A percentile compares a stretch with the other conserved stretches of the same genome.
These are phyloP conservation scores for Amiota mariae DNA, from an alignment of 2,888 invertebrate species.

Conservation along the genomic window DNA sequence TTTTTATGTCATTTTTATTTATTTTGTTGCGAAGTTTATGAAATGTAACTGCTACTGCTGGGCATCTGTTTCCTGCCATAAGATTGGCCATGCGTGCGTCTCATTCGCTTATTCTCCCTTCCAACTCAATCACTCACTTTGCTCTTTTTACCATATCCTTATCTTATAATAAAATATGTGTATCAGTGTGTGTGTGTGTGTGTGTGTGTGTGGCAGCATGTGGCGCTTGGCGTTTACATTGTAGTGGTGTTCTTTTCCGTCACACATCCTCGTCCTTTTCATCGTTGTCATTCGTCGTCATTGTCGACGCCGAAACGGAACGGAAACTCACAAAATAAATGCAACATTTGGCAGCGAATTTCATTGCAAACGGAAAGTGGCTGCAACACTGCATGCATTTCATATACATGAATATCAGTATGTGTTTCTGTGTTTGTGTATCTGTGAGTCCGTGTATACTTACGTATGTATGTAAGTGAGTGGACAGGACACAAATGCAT, in stretches of 20 bases:
- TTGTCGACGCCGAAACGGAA: conserved; percentile 38
- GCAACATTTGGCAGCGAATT: conserved; percentile 67
- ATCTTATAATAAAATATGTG: background rate
- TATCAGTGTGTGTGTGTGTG: conserved; percentile 17
- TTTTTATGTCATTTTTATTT: conserved; percentile 27
- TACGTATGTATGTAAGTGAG: conserved; percentile 1
- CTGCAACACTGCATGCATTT: conserved; percentile 38
- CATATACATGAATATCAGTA: conserved; percentile 23
- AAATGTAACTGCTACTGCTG: conserved; percentile 41
- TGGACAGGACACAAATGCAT: background rate
- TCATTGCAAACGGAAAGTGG: conserved; percentile 62
- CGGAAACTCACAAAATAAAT: conserved; percentile 68
- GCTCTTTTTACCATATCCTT: too few species aligned
- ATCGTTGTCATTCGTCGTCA: conserved; percentile 28
- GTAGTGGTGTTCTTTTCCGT: conserved; percentile 43
- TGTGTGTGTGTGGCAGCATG: conserved; percentile 32
- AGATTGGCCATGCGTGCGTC: conserved; percentile 25
- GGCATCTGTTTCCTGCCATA: conserved; percentile 39
- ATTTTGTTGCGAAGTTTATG: conserved; percentile 44
- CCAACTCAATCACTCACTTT: too few species aligned
- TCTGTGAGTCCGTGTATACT: conserved; percentile 24
- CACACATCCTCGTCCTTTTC: background rate
- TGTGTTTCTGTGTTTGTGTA: conserved; percentile 37
- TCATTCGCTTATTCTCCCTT: too few species aligned
- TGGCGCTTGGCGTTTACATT: conserved; percentile 41